A percentile compares a stretch with the other conserved stretches of the same genome.
These are phyloP conservation scores for Rhynchonycteris naso DNA, from an alignment of 2,797 vertebrate genomes.

Conservation along the genomic window DNA sequence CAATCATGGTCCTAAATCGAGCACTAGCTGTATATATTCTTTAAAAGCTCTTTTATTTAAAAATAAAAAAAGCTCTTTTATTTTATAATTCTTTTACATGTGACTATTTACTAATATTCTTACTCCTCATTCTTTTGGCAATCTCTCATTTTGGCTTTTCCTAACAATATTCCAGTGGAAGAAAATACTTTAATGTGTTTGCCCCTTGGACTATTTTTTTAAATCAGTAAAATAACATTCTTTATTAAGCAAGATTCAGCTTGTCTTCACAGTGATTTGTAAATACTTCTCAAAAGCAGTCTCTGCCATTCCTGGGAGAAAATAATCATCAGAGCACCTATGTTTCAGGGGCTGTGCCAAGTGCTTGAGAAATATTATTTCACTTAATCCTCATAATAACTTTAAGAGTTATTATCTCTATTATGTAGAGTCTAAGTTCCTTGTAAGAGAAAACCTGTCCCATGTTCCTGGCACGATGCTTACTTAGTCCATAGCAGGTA, in stretches of 20 bases:
- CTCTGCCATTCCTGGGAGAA: background rate
- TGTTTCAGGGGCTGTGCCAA: background rate
- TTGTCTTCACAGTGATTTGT: background rate
- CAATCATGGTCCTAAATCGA: too few species aligned
- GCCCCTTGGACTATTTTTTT: background rate
- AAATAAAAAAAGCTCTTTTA: background rate
- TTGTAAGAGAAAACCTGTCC: background rate
- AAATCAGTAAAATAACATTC: slow-evolving; percentile 18
- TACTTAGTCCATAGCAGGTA: background rate
- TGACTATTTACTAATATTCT: background rate
- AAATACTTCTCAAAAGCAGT: slow-evolving; percentile 27
- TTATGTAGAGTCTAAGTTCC: background rate
- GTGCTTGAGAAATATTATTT: background rate
- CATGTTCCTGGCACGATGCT: background rate
- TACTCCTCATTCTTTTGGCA: background rate
- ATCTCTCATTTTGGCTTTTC: slow-evolving; percentile 25
- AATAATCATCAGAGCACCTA: background rate
- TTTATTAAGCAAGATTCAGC: background rate
- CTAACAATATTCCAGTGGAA: background rate
- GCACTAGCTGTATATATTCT: too few species aligned
- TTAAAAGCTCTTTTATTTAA: background rate
- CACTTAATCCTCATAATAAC: background rate
- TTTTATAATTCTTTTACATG: slow-evolving; percentile 3
- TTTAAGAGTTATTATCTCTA: background rate
- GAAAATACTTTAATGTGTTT: slow-evolving; percentile 37